phyloP scores from a whole-genome alignment of 2,113 vertebrate species.

The Chrysochloris asiatica region DNA sequence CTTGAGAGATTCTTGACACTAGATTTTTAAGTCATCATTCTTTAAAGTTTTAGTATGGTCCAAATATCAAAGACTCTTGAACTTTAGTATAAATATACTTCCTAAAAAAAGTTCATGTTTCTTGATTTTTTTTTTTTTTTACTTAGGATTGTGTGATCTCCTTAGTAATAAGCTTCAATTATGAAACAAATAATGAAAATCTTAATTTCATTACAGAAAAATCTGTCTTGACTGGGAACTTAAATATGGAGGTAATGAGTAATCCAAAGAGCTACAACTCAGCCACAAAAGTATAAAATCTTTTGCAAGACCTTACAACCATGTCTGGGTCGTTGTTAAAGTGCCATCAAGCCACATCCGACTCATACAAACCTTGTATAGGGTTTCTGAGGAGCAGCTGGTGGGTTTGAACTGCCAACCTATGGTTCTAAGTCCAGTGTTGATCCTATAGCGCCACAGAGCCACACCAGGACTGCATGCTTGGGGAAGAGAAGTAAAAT shows the following conservation, averaged over 20 bases:
- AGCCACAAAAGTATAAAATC: background rate
- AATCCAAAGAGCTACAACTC: conserved; percentile 22
- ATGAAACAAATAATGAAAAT: conserved; percentile 52
- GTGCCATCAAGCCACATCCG: no score
- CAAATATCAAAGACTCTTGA: conserved; percentile 48
- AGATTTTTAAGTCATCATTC: background rate
- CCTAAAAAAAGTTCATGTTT: conserved; percentile 33
- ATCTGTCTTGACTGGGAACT: conserved; percentile 22
- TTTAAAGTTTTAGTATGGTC: background rate
- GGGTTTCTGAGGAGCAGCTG: no score
- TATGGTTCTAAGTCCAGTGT: no score
- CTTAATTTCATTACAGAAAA: conserved; percentile 47
- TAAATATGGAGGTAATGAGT: conserved; percentile 7
- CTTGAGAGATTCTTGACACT: background rate
- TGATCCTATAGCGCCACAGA: no score
- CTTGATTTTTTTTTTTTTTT: conserved; percentile 43
- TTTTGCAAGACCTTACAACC: background rate
- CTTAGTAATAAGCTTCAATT: conserved; percentile 49
- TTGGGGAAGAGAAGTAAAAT: background rate
- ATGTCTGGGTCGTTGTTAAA: background rate
- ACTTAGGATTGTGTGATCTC: conserved; percentile 21
- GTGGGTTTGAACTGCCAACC: no score
- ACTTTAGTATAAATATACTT: conserved; percentile 48
- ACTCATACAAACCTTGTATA: no score
- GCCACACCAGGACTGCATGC: no score